phyloP scores from a whole-genome alignment of 2,797 vertebrate genomes.

The Gambusia yucatana region DNA sequence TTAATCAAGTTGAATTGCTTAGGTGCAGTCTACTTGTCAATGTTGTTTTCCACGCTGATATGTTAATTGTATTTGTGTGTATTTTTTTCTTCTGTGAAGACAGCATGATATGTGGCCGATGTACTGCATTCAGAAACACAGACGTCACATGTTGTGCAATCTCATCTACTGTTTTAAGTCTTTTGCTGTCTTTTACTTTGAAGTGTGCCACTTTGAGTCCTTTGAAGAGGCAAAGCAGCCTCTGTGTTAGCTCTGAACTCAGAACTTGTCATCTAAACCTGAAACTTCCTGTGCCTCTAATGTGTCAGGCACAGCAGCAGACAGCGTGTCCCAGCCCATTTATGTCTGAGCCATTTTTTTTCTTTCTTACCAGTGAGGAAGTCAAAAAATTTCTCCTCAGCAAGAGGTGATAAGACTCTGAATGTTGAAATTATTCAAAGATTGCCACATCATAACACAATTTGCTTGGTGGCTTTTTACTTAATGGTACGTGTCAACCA shows the following conservation, averaged over 20 bases:
- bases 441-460: conserved; percentile 69
- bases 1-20: conserved; percentile 29
- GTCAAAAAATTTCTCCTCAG: conserved; percentile 64
- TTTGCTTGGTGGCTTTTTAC: conserved; percentile 64
- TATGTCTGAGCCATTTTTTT: conserved; percentile 62
- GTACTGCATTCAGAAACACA: conserved; percentile 43
- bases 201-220: conserved; percentile 47
- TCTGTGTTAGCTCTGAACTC: conserved; percentile 67
- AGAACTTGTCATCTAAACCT: conserved; percentile 75
- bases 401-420: conserved; percentile 65
- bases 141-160: conserved; percentile 62
- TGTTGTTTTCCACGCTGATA: conserved; percentile 35
- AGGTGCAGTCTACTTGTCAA: conserved; percentile 27
- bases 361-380: conserved; percentile 45
- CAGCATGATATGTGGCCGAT: conserved; percentile 63
- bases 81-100: conserved; percentile 41
- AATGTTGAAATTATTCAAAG: conserved; percentile 66
- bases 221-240: conserved; percentile 69
- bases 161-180: conserved; percentile 63
- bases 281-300: conserved; percentile 68
- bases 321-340: conserved; percentile 67
- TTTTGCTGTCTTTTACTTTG: conserved; percentile 70
- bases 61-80: conserved; percentile 54
- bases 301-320: conserved; percentile 69
- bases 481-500: conserved; percentile 70